Percentiles rank a stretch among this genome's conserved stretches.
These are phyloP conservation scores for Oryzias melastigma DNA, from an alignment of 2,113 vertebrate genomes.

Conservation along the genomic window DNA sequence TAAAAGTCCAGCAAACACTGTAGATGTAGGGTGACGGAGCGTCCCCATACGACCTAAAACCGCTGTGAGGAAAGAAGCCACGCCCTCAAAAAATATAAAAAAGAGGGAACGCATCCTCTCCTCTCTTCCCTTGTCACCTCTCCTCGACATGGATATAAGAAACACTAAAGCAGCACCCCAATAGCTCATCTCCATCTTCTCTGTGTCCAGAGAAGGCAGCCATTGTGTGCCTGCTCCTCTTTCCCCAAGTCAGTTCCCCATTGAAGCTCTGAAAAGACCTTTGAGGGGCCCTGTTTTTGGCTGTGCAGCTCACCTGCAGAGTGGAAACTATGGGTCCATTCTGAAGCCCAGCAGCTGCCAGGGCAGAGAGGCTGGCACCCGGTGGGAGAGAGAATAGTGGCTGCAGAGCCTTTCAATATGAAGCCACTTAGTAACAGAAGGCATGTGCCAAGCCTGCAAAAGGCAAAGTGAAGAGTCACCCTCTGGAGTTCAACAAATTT, in stretches of 20 bases:
- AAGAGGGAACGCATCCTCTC: slow-evolving; percentile 53
- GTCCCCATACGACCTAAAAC: slow-evolving; percentile 57
- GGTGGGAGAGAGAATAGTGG: slow-evolving; percentile 79
- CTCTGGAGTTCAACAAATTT: slow-evolving; percentile 77
- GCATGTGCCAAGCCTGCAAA: slow-evolving; percentile 85
- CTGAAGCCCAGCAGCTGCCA: slow-evolving; percentile 84
- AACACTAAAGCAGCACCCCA: slow-evolving; percentile 65
- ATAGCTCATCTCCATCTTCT: slow-evolving; percentile 80
- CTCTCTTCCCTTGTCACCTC: slow-evolving; percentile 63
- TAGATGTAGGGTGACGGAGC: slow-evolving; percentile 71
- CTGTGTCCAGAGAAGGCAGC: slow-evolving; percentile 77
- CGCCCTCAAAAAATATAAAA: slow-evolving; percentile 66
- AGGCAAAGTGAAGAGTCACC: slow-evolving; percentile 80
- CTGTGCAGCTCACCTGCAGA: slow-evolving; percentile 85
- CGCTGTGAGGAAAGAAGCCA: slow-evolving; percentile 50
- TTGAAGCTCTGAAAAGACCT: slow-evolving; percentile 83
- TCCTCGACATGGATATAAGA: slow-evolving; percentile 68
- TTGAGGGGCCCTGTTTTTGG: slow-evolving; percentile 82
- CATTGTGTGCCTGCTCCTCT: slow-evolving; percentile 80
- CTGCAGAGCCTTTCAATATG: slow-evolving; percentile 80
- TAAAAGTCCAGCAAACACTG: slow-evolving; percentile 74
- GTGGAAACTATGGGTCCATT: slow-evolving; percentile 80
- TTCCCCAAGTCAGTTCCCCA: slow-evolving; percentile 80
- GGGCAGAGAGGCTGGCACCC: slow-evolving; percentile 84
- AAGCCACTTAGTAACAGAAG: slow-evolving; percentile 88